Evolutionary conservation across 2,888 invertebrate species (phyloP).

Genomic region (Octodonta nipae): DNA sequence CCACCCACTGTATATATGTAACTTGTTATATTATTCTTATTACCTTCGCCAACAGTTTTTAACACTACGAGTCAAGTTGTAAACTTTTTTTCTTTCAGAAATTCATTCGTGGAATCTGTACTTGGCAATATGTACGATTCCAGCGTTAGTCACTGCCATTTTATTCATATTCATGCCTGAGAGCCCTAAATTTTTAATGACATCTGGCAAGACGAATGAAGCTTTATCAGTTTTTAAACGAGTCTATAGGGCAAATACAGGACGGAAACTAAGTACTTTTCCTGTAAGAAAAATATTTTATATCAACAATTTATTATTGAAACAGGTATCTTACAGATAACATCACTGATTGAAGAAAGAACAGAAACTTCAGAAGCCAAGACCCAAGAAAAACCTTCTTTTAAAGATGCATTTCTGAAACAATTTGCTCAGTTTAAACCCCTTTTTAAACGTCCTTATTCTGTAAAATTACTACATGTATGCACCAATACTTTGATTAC

Average conservation of each 20-base stretch:
- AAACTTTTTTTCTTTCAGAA: slow-evolving; percentile 31
- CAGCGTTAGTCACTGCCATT: slow-evolving; percentile 52
- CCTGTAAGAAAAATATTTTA: slow-evolving; percentile 41
- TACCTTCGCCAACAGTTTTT: too few relatives aligned
- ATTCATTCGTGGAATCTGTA: slow-evolving; percentile 51
- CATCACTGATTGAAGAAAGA: slow-evolving; percentile 28
- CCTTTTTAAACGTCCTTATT: slow-evolving; percentile 17
- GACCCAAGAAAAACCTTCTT: too few relatives aligned
- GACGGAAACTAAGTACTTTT: slow-evolving; percentile 47
- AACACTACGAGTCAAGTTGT: too few relatives aligned
- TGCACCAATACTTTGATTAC: not conserved
- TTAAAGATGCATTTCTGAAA: too few relatives aligned
- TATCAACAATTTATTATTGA: not conserved
- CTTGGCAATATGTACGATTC: slow-evolving; percentile 45
- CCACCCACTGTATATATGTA: too few relatives aligned
- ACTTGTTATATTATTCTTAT: too few relatives aligned
- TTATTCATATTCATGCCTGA: slow-evolving; percentile 53
- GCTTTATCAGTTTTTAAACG: slow-evolving; percentile 48
- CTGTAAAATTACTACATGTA: not conserved
- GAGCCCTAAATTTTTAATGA: slow-evolving; percentile 67
- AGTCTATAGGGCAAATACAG: slow-evolving; percentile 54
- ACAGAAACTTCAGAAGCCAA: too few relatives aligned
- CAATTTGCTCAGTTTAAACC: too few relatives aligned
- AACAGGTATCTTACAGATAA: slow-evolving; percentile 25
- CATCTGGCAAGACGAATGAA: slow-evolving; percentile 50